Conservation (phyloP, 2,113 vertebrate genomes). For the Rousettus leschenaultii region DNA sequence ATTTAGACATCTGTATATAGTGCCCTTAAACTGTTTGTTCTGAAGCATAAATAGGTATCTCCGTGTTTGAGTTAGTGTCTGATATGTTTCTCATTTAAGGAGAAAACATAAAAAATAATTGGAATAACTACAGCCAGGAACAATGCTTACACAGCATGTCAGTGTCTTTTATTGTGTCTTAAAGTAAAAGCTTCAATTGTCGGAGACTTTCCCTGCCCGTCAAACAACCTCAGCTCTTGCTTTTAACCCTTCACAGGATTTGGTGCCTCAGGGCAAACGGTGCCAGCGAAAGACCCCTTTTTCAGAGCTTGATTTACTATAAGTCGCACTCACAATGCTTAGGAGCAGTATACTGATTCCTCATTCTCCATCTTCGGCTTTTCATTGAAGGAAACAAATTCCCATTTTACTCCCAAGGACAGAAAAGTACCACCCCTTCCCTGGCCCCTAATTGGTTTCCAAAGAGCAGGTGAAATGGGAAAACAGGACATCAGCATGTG, state of each 20-base stretch:
- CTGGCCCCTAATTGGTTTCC: no score
- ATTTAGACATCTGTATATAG: slow-evolving; percentile 90
- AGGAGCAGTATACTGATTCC: background rate
- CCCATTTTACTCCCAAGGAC: background rate
- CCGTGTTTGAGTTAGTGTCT: slow-evolving; percentile 86
- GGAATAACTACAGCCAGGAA: slow-evolving; percentile 74
- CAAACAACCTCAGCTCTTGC: background rate
- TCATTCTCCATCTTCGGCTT: background rate
- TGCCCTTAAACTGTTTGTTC: slow-evolving; percentile 89
- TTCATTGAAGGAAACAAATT: background rate
- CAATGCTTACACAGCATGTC: slow-evolving; percentile 80
- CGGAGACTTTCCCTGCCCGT: background rate
- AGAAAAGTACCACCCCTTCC: background rate
- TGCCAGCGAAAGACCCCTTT: background rate
- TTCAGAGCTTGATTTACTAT: background rate
- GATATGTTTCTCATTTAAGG: slow-evolving; percentile 80
- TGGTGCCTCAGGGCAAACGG: background rate
- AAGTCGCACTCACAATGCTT: background rate
- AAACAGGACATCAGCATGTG: background rate
- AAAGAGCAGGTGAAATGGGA: background rate
- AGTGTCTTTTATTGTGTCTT: slow-evolving; percentile 79
- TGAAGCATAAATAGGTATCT: slow-evolving; percentile 87
- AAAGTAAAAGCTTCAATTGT: slow-evolving; percentile 65
- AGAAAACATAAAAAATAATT: slow-evolving; percentile 82
- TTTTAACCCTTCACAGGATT: slow-evolving; percentile 43